These are phyloP conservation scores for Gobio occitaniae DNA, from an alignment of 2,797 vertebrate genomes.

Conservation along the genomic window DNA sequence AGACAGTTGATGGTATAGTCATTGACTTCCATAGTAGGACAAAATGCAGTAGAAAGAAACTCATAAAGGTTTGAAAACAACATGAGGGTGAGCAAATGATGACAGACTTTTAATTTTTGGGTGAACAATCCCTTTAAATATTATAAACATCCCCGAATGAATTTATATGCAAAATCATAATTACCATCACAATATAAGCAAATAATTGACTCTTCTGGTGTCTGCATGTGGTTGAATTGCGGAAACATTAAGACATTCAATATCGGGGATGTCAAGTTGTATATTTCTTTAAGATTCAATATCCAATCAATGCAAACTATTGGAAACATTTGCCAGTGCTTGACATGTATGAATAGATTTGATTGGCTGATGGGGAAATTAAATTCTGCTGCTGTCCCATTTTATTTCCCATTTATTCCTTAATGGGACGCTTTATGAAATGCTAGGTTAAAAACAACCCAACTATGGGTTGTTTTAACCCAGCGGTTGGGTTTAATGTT, in stretches of 20 bases:
- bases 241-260: background rate
- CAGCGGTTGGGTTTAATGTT: no score
- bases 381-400: background rate
- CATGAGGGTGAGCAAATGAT: no score
- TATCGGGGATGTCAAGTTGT: background rate
- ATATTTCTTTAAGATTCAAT: background rate
- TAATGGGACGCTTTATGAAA: background rate
- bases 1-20: no score
- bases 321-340: background rate
- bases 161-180: background rate
- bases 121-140: no score
- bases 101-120: no score
- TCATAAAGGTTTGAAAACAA: no score
- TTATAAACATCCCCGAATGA: background rate
- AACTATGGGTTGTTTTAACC: no score
- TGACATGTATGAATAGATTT: background rate
- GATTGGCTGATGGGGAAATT: background rate
- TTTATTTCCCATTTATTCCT: background rate
- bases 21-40: no score
- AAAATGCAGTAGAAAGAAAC: no score
- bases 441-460: no score
- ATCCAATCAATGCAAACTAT: background rate
- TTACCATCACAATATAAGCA: background rate
- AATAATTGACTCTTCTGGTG: background rate
- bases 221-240: background rate